A percentile compares a stretch with the other conserved stretches of the same genome.
Conservation (phyloP, 2,113 vertebrate genomes). For the Catharus fuscescens region DNA sequence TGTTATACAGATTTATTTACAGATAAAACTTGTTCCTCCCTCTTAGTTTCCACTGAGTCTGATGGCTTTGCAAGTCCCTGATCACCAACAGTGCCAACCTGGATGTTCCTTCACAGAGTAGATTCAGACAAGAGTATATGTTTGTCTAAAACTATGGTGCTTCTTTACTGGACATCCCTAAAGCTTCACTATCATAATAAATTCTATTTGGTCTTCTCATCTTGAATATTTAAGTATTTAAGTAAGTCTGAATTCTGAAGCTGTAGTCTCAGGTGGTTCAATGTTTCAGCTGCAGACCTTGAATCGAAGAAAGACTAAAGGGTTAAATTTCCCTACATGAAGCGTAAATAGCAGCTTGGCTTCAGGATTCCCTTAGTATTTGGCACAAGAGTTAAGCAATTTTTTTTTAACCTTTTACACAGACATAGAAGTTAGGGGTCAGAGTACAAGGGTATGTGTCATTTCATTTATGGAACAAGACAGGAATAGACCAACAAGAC, state of each 20-base stretch:
- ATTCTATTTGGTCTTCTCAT: neutral
- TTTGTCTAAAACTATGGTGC: neutral
- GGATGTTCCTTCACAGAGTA: neutral
- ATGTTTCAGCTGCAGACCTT: neutral
- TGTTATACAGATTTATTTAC: neutral
- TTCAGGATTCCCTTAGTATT: neutral
- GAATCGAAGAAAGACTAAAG: neutral
- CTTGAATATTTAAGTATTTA: neutral
- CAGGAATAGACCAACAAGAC: neutral
- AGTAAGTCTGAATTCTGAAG: neutral
- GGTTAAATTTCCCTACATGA: neutral
- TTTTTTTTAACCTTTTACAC: neutral
- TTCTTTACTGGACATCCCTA: neutral
- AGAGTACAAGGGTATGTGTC: neutral
- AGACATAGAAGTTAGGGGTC: neutral
- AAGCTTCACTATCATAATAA: neutral
- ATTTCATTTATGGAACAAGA: constrained; percentile 1
- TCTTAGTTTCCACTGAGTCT: neutral
- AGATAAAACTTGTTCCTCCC: neutral
- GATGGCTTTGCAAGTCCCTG: neutral
- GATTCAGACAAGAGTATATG: neutral
- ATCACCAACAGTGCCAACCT: neutral
- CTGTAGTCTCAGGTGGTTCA: neutral
- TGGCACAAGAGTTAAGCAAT: neutral
- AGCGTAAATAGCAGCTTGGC: neutral